Base-by-base conservation (phyloP, 1,140 invertebrate species). In the Mercenaria mercenaria region DNA sequence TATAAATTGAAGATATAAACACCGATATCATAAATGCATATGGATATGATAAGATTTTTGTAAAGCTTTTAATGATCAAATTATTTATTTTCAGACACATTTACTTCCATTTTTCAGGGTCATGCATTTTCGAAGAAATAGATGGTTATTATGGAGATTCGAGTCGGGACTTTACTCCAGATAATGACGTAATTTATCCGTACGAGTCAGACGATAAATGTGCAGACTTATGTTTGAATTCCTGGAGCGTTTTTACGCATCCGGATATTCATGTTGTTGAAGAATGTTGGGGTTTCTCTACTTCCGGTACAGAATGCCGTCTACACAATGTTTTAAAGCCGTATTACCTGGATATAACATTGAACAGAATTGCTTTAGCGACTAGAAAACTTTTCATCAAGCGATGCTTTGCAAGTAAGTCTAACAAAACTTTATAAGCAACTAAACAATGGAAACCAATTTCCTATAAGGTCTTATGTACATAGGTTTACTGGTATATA, bases 371-470 rank as follows among this genome's bases (percentile, higher is more conserved):
- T 23, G 37, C 64, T 29, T 67, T 39, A 32, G 0, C 26, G 0
- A 23, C 34, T 29, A 67, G 29, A 23, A 72, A 15, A 47, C 64
- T 84, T 50, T 74, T 52, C 11, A 72, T 85, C 26, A 85, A 85
- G 34, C n/a, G 64, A 85, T 76, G 83, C 32, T 84, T 69, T 72
- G 20, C n/a, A 84, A 72, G 81, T 84, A 69, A 84, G 81, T 50
- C 6, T n/a, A 26, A 41, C 76, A n/a, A n/a, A n/a, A 41, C 8
- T n/a, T n/a, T n/a, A n/a, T 13, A 10, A 32, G 11, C 10, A 13
- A 67, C 11, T 67, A 26, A 23, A 67, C 32, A 26, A 11, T 67
- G 10, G n/a, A 26, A 10, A 23, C 61, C 32, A 26, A 26, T 26
- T n/a, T n/a, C n/a, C n/a, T n/a, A n/a, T n/a, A n/a, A n/a, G n/a